A percentile compares a stretch with the other conserved stretches of the same genome.
Evolutionary conservation across 2,888 invertebrate genomes (phyloP).

Genomic region (Apodemia hepburni): DNA sequence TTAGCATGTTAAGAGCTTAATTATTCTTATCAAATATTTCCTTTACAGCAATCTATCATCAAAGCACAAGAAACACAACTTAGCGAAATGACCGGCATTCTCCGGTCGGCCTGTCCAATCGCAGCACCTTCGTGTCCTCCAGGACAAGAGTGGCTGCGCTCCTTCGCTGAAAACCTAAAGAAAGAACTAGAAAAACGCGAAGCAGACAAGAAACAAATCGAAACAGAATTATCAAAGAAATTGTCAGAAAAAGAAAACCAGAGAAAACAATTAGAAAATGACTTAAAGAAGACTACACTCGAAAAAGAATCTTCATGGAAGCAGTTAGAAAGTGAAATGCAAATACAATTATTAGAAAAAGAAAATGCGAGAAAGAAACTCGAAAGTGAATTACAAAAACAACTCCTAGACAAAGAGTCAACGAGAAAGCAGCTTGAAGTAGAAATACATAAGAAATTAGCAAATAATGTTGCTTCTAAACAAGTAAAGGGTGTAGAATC

Average conservation of each 20-base stretch:
- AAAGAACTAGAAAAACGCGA: slow-evolving; percentile 42
- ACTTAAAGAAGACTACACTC: slow-evolving; percentile 21
- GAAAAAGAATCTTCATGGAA: slow-evolving; percentile 29
- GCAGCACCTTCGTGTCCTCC: slow-evolving; percentile 44
- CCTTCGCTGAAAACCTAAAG: slow-evolving; percentile 56
- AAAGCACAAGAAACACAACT: slow-evolving; percentile 83
- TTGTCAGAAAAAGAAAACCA: slow-evolving; percentile 29
- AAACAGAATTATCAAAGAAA: slow-evolving; percentile 24
- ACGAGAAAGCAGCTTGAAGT: slow-evolving; percentile 31
- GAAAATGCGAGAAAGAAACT: slow-evolving; percentile 28
- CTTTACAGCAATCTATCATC: slow-evolving; percentile 52
- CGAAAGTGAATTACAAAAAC: slow-evolving; percentile 30
- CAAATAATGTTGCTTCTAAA: slow-evolving; percentile 23
- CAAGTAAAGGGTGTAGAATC: slow-evolving; percentile 19
- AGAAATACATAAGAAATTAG: slow-evolving; percentile 32
- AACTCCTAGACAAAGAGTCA: slow-evolving; percentile 32
- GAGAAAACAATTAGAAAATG: slow-evolving; percentile 28
- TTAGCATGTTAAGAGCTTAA: too few species aligned
- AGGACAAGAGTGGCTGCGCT: slow-evolving; percentile 49
- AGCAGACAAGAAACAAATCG: slow-evolving; percentile 29
- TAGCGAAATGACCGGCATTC: slow-evolving; percentile 70
- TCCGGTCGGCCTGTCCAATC: slow-evolving; percentile 50
- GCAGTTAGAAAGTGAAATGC: slow-evolving; percentile 27
- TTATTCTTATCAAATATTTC: not conserved
- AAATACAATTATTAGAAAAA: slow-evolving; percentile 28